A percentile compares a stretch with the other conserved stretches of the same genome.
Evolutionary conservation across 2,113 vertebrate species (phyloP).

Genomic region (Eidolon helvum): DNA sequence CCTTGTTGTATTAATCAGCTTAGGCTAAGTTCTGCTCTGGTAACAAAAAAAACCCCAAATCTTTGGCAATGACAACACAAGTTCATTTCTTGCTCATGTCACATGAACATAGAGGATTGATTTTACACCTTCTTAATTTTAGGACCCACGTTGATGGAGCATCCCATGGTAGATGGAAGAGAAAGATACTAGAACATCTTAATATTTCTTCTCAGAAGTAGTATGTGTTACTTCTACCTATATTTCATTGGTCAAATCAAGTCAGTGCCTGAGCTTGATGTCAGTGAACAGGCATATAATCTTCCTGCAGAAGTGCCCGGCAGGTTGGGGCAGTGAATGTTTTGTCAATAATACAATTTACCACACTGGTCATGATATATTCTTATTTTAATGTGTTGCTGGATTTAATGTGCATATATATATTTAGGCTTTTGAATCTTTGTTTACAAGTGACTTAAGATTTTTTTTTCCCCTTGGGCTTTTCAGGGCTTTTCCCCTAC

Average conservation of each 20-base stretch:
- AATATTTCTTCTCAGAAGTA: neutral
- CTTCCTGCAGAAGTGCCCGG: neutral
- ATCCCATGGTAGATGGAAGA: neutral
- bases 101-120: neutral
- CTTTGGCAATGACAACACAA: neutral
- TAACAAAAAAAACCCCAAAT: neutral
- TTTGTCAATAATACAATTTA: neutral
- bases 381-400: neutral
- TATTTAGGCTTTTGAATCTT: neutral
- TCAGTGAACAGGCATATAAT: neutral
- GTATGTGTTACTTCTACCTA: neutral
- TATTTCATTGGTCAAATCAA: neutral
- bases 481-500: neutral
- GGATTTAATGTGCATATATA: neutral
- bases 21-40: neutral
- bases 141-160: neutral
- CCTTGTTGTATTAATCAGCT: neutral
- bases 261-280: neutral
- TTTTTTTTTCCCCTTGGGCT: neutral
- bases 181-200: neutral
- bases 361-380: neutral
- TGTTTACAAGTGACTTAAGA: neutral
- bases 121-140: neutral
- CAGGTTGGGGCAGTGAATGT: neutral
- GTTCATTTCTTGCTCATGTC: neutral